These are phyloP conservation scores for Peromyscus melanophrys DNA, from an alignment of 2,797 vertebrate species.

Conservation along the genomic window DNA sequence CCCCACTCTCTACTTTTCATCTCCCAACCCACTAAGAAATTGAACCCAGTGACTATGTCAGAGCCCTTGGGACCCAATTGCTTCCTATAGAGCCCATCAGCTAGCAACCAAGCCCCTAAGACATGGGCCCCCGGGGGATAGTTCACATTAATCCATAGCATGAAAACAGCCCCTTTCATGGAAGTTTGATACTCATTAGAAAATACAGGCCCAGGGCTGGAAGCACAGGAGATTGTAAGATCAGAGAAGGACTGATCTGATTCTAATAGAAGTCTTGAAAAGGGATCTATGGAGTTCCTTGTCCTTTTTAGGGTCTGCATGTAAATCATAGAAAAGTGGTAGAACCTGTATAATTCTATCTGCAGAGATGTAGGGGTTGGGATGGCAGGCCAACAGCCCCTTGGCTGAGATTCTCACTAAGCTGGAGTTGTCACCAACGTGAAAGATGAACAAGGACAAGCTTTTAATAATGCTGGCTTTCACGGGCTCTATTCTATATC, in stretches of 20 bases:
- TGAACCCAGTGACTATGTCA: background rate
- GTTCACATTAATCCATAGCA: background rate
- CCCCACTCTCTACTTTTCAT: background rate
- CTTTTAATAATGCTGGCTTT: slow-evolving; percentile 60
- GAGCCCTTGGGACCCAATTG: background rate
- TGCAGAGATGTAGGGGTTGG: background rate
- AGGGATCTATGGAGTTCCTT: background rate
- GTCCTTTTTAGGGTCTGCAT: background rate
- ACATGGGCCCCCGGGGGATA: background rate
- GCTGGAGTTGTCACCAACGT: slow-evolving; percentile 44
- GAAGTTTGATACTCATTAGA: background rate
- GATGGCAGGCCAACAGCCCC: background rate
- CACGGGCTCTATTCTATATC: slow-evolving; percentile 61
- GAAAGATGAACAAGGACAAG: slow-evolving; percentile 54
- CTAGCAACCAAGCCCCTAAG: background rate
- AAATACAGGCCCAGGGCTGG: background rate
- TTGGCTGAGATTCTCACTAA: slow-evolving; percentile 76
- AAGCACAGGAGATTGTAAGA: background rate
- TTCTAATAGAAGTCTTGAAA: slow-evolving; percentile 30
- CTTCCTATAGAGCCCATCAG: background rate
- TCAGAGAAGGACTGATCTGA: background rate
- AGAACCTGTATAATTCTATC: background rate
- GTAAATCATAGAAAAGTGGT: background rate
- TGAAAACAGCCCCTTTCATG: background rate
- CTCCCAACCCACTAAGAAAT: background rate